Evolutionary conservation across 2,888 invertebrate genomes (phyloP), one percentile per base, ranked within the genome.

Genomic region (Clanis bilineata): DNA sequence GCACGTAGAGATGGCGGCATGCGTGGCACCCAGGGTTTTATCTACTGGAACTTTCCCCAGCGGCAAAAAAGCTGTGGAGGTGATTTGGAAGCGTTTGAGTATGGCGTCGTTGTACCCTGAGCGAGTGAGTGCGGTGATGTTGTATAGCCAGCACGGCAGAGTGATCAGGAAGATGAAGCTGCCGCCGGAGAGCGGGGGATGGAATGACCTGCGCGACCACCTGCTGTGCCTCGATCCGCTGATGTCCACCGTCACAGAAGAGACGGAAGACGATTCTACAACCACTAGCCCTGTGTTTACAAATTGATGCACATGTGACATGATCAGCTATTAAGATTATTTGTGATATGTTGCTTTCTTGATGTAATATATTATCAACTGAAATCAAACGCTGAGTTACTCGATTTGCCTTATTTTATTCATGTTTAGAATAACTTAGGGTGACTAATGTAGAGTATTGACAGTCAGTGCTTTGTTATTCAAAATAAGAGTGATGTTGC

Each of bases 121-220:
- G 25, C 63, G 58, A 1, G 74, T 81, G 56, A 70, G 71, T 39
- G 74, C 69, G 5, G 72, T 75, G 51, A 61, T 68, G 64, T 36
- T 79, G 59, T 77, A 69, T 54, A 67, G 67, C 2, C 68, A 66
- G 28, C 47, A 9, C 2, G 79, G 81, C 6, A 66, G 68, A 45
- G 65, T 72, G 15, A 62, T 64, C 10, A 56, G 59, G 10, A 21
- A 32, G 5, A 7, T 63, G 3, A 67, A 59, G 22, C 71, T 75
- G 18, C 67, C 69, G 10, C 62, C 39, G 15, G 80, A 77, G 6
- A 70, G 68, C 59, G 83, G 83, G 1, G 84, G 83, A 41, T 83
- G 85, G 83, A 62, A 61, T 18, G 80, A 83, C 64, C 23, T 67
- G 44, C 75, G 82, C 7, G 86, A 85, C 63, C 76, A 76, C 57